These are phyloP conservation scores for Phalacrocorax carbo DNA, from an alignment of 2,113 vertebrate species.

Conservation along the genomic window DNA sequence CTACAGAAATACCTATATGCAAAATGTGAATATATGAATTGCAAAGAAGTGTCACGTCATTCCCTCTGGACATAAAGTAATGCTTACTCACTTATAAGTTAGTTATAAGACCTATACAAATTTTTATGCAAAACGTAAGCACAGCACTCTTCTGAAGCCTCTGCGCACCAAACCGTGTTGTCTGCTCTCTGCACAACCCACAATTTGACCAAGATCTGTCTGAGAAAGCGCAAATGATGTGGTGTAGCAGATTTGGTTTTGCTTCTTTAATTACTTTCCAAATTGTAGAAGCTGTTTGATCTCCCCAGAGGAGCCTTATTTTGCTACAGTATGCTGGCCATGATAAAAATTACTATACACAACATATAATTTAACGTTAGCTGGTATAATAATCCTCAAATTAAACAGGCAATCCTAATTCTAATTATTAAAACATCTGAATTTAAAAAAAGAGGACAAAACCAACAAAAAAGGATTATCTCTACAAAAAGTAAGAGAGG, in stretches of 20 bases:
- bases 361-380: background rate
- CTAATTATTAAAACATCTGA: background rate
- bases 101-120: background rate
- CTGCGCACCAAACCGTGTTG: background rate
- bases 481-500: background rate
- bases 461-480: background rate
- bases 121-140: background rate
- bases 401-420: background rate
- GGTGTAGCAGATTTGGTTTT: background rate
- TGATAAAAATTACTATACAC: background rate
- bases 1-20: background rate
- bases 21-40: background rate
- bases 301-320: background rate
- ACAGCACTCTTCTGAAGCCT: background rate
- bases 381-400: background rate
- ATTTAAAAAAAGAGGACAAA: background rate
- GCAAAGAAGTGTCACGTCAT: background rate
- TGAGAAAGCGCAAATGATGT: background rate
- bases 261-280: background rate
- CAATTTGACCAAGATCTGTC: background rate
- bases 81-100: background rate
- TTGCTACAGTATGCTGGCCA: background rate
- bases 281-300: background rate
- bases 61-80: background rate
- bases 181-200: background rate